Evolutionary conservation across 2,113 vertebrate genomes (phyloP), one percentile per base, ranked within the genome.

Genomic region (Centrocercus urophasianus): DNA sequence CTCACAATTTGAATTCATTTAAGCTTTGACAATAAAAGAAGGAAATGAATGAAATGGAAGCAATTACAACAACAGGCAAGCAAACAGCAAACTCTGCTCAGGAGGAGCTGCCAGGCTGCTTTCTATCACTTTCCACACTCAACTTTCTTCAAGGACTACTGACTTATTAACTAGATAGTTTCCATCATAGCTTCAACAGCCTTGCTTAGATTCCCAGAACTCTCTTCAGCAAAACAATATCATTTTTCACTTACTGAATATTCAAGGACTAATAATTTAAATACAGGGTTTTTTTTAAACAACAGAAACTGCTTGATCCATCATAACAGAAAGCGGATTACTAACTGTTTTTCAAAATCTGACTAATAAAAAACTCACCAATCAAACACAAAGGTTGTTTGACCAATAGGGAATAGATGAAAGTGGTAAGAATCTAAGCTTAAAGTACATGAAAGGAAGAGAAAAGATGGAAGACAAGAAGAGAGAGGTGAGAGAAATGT

Each of bases 401-500:
- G 60, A 77, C 56, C 84, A 70, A 27, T 28, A 85, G 78, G 71
- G 86, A 92, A 89, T 83, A 56, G 7, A 80, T 18, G 21, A 30
- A 24, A 86, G 64, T 65, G 13, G 61, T 47, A 84, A 82, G 45
- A 90, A 93, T 86, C 78, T 92, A 89, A 90, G 77, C 17, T 70
- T 76, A 93, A 93, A 13, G 10, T 65, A 92, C 43, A 90, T 92
- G 57, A 96, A 94, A 96, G 63, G 54, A 90, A 70, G 17, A 40
- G 8, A 80, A 80, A 87, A 79, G 40, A 69, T 43, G 28, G 66
- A 66, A 92, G 47, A 84, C 59, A 83, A 83, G 61, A 86, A 8
- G 19, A 78, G 21, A 20, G n/a, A 80, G 38, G 54, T 54, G 28
- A 90, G 64, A 80, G 34, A 93, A 91, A 73, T 42, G 77, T 16